Percentiles rank a stretch among this genome's conserved stretches.
These are phyloP conservation scores for Pseudorectes ferrugineus DNA, from an alignment of 2,113 vertebrate genomes.

Conservation along the genomic window DNA sequence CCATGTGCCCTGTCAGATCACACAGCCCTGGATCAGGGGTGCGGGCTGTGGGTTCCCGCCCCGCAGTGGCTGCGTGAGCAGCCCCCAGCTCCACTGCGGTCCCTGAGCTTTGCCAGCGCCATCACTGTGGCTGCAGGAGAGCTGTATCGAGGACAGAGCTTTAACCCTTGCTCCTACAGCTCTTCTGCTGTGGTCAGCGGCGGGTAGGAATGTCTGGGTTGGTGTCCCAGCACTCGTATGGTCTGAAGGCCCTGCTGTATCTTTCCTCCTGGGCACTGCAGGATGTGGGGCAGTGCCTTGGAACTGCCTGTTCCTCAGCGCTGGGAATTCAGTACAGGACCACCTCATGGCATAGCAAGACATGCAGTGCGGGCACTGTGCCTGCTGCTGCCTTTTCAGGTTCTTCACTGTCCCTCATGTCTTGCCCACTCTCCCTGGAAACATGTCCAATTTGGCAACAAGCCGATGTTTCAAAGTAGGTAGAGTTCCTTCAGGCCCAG, in stretches of 20 bases:
- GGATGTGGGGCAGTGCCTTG: neutral
- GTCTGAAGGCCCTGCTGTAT: neutral
- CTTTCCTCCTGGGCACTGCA: neutral
- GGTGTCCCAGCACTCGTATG: accelerated
- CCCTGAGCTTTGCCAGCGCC: neutral
- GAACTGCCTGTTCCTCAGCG: neutral
- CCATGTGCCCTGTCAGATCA: neutral
- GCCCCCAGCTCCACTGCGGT: neutral
- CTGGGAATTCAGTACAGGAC: neutral
- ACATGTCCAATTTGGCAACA: accelerated
- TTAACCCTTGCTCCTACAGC: neutral
- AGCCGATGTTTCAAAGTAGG: neutral
- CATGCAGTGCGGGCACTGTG: neutral
- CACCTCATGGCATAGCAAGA: neutral
- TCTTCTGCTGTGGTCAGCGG: neutral
- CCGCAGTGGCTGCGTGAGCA: neutral
- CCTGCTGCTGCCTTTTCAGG: neutral
- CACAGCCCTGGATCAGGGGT: neutral
- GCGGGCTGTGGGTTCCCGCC: neutral
- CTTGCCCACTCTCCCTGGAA: neutral
- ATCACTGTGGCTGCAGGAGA: neutral
- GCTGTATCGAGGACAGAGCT: neutral
- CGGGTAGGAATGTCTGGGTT: neutral
- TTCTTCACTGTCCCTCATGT: neutral
- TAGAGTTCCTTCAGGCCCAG: neutral